Base-by-base conservation (phyloP, 2,888 invertebrate genomes). In the Leptinotarsa juncta region DNA sequence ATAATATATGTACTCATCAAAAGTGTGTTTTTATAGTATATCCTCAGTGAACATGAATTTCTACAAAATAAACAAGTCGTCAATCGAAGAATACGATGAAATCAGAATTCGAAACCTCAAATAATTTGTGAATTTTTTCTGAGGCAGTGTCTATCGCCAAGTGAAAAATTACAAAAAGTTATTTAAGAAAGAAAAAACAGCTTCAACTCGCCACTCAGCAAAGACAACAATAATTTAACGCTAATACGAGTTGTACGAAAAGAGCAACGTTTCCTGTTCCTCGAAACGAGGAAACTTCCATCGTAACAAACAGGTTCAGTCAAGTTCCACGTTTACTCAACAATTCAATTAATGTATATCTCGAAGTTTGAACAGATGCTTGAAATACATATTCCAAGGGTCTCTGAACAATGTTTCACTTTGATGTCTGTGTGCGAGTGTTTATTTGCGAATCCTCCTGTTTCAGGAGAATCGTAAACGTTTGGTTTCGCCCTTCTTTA, bases 371-470 rank as follows among this genome's bases (percentile, higher is more conserved):
- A 23, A 57, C 57, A 57, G 23, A 57, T 23, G 57, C 57, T 23
- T 15, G 14, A 57, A 57, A 57, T 57, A 57, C 57, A 57, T 57
- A 57, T 57, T 57, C 57, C 23, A 57, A 57, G 57, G 57, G 23
- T 23, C 57, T 23, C 20, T 23, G 57, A 57, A 20, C 23, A 57
- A 20, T 57, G 20, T 26, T 26, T 15, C 57, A 57, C 57, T 57
- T 57, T 57, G 57, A 57, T 57, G 57, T 57, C 57, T 57, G 15
- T 57, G 57, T 23, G 57, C 12, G 16, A 20, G 23, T 23, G 14
- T 57, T 57, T 57, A 57, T 57, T 57, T 26, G 57, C 4, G 57
- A 57, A 57, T 57, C 57, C 57, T 23, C 18, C 15, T 57, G 57
- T 57, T 57, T 14, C 14, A 20, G 23, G 57, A 51, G 51, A 1